These are phyloP conservation scores for Dolomedes plantarius DNA, from an alignment of 2,888 invertebrate species.

Conservation along the genomic window DNA sequence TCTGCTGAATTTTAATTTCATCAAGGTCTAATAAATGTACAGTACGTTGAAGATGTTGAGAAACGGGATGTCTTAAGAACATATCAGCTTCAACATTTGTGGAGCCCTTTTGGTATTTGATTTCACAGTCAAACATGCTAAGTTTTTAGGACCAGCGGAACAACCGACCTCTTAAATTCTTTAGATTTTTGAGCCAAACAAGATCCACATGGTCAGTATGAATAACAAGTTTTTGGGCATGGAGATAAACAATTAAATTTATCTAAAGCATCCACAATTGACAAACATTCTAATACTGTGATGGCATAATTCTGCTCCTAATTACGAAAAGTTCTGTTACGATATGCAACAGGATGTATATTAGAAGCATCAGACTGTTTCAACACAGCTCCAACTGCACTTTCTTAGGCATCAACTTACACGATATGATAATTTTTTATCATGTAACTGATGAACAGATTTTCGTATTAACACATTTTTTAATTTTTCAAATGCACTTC, in stretches of 20 bases:
- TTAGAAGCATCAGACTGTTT: too few relatives aligned
- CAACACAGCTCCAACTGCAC: too few relatives aligned
- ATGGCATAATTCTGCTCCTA: slow-evolving; percentile 14
- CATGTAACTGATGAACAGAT: too few relatives aligned
- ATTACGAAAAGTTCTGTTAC: neutral
- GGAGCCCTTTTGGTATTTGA: neutral
- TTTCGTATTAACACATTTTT: too few relatives aligned
- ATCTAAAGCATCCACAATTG: neutral
- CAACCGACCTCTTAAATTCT: neutral
- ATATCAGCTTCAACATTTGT: neutral
- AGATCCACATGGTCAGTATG: slow-evolving; percentile 15
- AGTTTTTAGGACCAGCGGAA: slow-evolving; percentile 4
- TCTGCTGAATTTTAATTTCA: too few relatives aligned
- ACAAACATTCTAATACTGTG: slow-evolving; percentile 6
- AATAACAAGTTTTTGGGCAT: neutral
- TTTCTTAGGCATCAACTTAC: too few relatives aligned
- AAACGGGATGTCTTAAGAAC: neutral
- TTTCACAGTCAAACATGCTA: slow-evolving; percentile 7
- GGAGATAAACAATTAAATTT: neutral
- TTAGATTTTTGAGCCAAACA: neutral
- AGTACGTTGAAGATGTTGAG: neutral
- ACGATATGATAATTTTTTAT: too few relatives aligned
- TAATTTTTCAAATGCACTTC: too few relatives aligned
- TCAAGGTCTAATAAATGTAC: too few relatives aligned
- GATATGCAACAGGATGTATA: neutral